These are phyloP conservation scores for Branchipolynoe longqiensis DNA, from an alignment of 2,888 invertebrate genomes.

Conservation along the genomic window DNA sequence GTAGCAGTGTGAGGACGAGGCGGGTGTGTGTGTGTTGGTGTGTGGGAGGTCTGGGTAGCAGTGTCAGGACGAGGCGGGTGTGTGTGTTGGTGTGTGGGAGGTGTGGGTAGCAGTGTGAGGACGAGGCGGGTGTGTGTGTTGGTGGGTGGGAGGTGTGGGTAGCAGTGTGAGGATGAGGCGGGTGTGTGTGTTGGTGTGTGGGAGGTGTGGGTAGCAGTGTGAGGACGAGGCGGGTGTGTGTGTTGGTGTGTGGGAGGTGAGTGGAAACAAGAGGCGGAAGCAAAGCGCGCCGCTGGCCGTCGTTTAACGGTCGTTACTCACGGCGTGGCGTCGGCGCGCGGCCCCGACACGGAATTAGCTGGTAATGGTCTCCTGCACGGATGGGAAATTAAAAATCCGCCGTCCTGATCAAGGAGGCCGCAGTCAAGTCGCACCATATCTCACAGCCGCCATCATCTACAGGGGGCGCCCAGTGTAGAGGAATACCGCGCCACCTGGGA, in stretches of 20 bases:
- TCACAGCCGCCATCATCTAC: too few species aligned
- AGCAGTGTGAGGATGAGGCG: background rate
- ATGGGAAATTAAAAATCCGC: constrained; percentile 48
- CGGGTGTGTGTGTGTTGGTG: too few species aligned
- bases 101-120: background rate
- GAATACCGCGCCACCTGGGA: too few species aligned
- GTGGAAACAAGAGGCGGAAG: constrained; percentile 16
- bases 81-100: too few species aligned
- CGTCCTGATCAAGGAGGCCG: constrained; percentile 16
- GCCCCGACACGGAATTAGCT: constrained; percentile 53
- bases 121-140: background rate
- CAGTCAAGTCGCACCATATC: constrained; percentile 32
- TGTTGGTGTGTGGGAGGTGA: too few species aligned
- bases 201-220: background rate
- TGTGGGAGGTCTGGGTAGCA: too few species aligned
- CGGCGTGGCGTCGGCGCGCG: constrained; percentile 16
- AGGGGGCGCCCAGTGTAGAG: too few species aligned
- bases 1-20: too few species aligned
- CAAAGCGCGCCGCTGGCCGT: constrained; percentile 28
- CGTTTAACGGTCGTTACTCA: constrained; percentile 37
- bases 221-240: background rate
- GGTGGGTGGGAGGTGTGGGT: background rate
- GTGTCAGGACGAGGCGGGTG: too few species aligned
- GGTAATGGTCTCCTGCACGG: constrained; percentile 34
- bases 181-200: background rate